A percentile compares a stretch with the other conserved stretches of the same genome.
Conservation (phyloP, 2,888 invertebrate genomes). For the Drosophila formosana region DNA sequence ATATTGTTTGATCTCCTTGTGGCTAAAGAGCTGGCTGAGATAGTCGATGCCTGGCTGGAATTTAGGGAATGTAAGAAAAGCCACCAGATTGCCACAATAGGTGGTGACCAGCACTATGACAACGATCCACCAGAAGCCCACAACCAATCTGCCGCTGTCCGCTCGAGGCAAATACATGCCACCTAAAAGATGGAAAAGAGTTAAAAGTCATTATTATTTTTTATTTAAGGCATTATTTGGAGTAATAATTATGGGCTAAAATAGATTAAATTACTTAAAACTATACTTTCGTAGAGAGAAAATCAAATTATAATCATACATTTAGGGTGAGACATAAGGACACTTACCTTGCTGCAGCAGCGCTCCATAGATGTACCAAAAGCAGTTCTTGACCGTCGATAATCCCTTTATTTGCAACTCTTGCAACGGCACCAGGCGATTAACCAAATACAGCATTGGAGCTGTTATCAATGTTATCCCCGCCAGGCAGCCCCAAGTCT, state of each 20-base stretch:
- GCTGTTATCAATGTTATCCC: slow-evolving; percentile 91
- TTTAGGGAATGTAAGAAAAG: slow-evolving; percentile 96
- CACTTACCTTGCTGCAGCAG: slow-evolving; percentile 93
- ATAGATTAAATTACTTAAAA: too few species aligned
- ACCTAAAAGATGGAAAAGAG: slow-evolving; percentile 86
- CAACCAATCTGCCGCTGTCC: slow-evolving; percentile 93
- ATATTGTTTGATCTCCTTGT: slow-evolving; percentile 89
- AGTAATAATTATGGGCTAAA: too few species aligned
- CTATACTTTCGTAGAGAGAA: too few species aligned
- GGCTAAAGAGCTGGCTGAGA: slow-evolving; percentile 84
- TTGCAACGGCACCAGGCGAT: slow-evolving; percentile 88
- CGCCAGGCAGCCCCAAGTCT: slow-evolving; percentile 93
- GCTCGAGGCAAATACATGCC: slow-evolving; percentile 94
- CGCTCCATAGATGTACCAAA: slow-evolving; percentile 94
- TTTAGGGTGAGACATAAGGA: too few species aligned
- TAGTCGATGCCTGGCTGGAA: slow-evolving; percentile 83
- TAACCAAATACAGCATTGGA: slow-evolving; percentile 90
- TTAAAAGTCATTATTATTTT: too few species aligned
- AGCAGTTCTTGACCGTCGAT: slow-evolving; percentile 83
- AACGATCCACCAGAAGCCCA: slow-evolving; percentile 97
- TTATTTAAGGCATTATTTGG: too few species aligned
- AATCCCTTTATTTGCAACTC: slow-evolving; percentile 85
- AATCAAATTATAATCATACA: too few species aligned
- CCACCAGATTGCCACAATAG: slow-evolving; percentile 96
- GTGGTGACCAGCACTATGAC: slow-evolving; percentile 95